Conservation (phyloP, 1,140 invertebrate species). For the Caenorhabditis briggsae region DNA sequence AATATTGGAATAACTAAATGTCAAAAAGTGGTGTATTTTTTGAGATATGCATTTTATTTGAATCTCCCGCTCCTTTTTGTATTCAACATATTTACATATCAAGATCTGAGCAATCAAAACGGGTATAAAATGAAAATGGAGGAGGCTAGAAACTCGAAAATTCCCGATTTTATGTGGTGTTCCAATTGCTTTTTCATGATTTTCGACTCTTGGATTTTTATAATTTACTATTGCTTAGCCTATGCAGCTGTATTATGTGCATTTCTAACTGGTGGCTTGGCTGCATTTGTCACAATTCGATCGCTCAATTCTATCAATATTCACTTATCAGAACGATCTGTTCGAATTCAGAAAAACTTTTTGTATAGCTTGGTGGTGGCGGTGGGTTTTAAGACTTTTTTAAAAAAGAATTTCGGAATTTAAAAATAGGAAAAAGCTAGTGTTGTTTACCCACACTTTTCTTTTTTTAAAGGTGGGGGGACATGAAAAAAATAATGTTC, state of each 20-base stretch:
- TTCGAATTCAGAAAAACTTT: not conserved
- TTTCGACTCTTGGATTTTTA: not conserved
- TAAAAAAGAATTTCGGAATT: too few species aligned
- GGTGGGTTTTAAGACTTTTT: not conserved
- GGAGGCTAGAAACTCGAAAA: not conserved
- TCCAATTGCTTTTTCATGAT: not conserved
- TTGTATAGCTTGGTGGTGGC: not conserved
- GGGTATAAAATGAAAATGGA: not conserved
- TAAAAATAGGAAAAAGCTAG: too few species aligned
- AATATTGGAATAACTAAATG: not conserved
- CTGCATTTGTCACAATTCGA: not conserved
- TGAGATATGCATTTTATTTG: not conserved
- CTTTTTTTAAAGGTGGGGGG: too few species aligned
- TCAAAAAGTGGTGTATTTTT: not conserved
- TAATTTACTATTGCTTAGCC: not conserved
- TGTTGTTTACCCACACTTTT: too few species aligned
- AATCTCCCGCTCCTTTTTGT: not conserved
- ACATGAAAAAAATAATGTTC: too few species aligned
- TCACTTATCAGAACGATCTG: not conserved
- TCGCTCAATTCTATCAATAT: not conserved
- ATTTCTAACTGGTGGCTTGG: not conserved
- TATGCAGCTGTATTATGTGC: not conserved
- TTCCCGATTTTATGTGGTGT: constrained; percentile 8
- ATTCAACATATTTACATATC: not conserved
- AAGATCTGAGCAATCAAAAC: not conserved